A percentile compares a stretch with the other conserved stretches of the same genome.
These are phyloP conservation scores for Mobula birostris DNA, from an alignment of 2,113 vertebrate genomes.

Conservation along the genomic window DNA sequence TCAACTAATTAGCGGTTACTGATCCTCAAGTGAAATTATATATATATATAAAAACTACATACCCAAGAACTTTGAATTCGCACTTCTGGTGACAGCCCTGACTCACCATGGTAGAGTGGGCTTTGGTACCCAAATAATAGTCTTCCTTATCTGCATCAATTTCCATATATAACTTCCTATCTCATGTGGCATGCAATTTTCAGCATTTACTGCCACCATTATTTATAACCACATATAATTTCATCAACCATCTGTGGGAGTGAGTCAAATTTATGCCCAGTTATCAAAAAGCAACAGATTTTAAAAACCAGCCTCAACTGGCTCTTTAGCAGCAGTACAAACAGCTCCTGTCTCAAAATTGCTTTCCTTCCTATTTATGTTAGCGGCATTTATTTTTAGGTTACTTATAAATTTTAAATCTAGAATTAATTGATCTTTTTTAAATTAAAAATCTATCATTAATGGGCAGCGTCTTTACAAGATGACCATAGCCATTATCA, in stretches of 20 bases:
- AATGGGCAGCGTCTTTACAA: too few relatives aligned
- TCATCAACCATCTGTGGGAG: background rate
- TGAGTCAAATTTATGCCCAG: slow-evolving; percentile 18
- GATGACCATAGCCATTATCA: too few relatives aligned
- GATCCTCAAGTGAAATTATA: background rate
- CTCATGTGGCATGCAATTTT: slow-evolving; percentile 3
- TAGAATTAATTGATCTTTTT: too few relatives aligned
- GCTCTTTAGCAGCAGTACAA: background rate
- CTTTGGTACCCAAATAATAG: background rate
- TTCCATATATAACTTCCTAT: background rate
- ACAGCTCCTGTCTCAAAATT: background rate
- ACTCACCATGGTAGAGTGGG: background rate
- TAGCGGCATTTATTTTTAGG: too few relatives aligned
- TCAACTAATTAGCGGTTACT: background rate
- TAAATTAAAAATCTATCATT: too few relatives aligned
- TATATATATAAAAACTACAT: background rate
- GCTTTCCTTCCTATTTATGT: too few relatives aligned
- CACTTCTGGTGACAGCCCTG: background rate
- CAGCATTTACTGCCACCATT: background rate
- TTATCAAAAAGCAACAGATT: slow-evolving; percentile 18
- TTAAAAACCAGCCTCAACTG: background rate
- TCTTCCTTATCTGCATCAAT: background rate
- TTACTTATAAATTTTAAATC: too few relatives aligned
- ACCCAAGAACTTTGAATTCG: background rate
- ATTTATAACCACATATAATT: background rate